Conservation (phyloP, 2,888 invertebrate species). For the Endotricha flammealis region DNA sequence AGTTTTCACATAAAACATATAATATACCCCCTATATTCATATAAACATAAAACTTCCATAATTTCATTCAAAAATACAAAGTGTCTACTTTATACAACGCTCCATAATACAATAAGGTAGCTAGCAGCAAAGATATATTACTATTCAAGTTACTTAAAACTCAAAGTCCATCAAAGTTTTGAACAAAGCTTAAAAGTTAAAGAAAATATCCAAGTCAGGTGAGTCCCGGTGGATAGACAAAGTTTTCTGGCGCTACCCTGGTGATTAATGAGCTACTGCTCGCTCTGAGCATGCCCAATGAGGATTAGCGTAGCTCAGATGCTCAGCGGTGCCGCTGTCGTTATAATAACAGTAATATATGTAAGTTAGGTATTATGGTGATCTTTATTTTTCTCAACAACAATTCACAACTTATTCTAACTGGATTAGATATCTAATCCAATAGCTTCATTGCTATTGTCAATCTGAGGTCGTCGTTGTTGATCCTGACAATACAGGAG, state of each 20-base stretch:
- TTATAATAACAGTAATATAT: too few species aligned
- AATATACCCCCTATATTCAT: too few species aligned
- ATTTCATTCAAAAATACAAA: conserved; percentile 25
- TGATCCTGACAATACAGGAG: too few species aligned
- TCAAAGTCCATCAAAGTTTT: conserved; percentile 74
- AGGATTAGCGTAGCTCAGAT: conserved; percentile 60
- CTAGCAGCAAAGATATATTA: conserved; percentile 65
- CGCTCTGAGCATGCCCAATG: conserved; percentile 57
- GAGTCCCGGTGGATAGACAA: conserved; percentile 66
- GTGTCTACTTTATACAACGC: conserved; percentile 28
- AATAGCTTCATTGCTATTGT: too few species aligned
- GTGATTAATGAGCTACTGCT: conserved; percentile 73
- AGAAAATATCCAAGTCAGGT: conserved; percentile 75
- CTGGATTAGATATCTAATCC: too few species aligned
- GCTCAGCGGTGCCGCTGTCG: conserved; percentile 24
- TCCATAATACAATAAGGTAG: conserved; percentile 48
- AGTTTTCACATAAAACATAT: too few species aligned
- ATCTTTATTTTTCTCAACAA: too few species aligned
- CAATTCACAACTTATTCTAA: too few species aligned
- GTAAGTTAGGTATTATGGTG: too few species aligned
- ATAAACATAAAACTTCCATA: conserved; percentile 19
- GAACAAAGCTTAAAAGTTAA: conserved; percentile 77
- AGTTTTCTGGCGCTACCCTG: conserved; percentile 45
- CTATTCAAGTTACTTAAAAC: conserved; percentile 76
- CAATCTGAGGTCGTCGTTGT: too few species aligned